Evolutionary conservation across 2,797 vertebrate genomes (phyloP).

Genomic region (Octomys mimax): DNA sequence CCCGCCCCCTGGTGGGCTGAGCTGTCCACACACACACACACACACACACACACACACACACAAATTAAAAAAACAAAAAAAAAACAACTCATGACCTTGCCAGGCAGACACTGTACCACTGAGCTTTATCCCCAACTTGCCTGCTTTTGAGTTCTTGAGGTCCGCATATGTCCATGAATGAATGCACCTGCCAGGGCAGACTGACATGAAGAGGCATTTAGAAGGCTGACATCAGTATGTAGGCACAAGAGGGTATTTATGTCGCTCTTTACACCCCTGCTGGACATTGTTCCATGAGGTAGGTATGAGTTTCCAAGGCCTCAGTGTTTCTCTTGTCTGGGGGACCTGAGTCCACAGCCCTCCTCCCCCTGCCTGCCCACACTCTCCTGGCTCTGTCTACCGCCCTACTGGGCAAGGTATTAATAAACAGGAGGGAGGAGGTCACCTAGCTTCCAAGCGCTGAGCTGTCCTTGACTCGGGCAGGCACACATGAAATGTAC

Average conservation of each 20-base stretch:
- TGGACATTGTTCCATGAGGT: not conserved
- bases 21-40: too few species aligned
- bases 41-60: too few species aligned
- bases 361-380: not conserved
- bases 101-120: too few species aligned
- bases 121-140: not conserved
- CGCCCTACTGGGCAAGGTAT: slow-evolving; percentile 67
- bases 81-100: too few species aligned
- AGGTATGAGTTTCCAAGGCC: not conserved
- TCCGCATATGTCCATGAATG: not conserved
- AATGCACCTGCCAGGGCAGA: not conserved
- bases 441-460: slow-evolving; percentile 69
- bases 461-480: slow-evolving; percentile 74
- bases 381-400: not conserved
- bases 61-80: too few species aligned
- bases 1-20: too few species aligned
- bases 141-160: slow-evolving; percentile 11
- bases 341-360: not conserved
- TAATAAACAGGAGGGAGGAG: slow-evolving; percentile 77
- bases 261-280: not conserved
- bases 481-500: slow-evolving; percentile 57
- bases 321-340: not conserved
- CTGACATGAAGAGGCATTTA: not conserved
- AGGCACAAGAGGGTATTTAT: not conserved
- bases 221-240: not conserved